phyloP scores from a whole-genome alignment of 2,888 invertebrate species.

The Pimpla rufipes region DNA sequence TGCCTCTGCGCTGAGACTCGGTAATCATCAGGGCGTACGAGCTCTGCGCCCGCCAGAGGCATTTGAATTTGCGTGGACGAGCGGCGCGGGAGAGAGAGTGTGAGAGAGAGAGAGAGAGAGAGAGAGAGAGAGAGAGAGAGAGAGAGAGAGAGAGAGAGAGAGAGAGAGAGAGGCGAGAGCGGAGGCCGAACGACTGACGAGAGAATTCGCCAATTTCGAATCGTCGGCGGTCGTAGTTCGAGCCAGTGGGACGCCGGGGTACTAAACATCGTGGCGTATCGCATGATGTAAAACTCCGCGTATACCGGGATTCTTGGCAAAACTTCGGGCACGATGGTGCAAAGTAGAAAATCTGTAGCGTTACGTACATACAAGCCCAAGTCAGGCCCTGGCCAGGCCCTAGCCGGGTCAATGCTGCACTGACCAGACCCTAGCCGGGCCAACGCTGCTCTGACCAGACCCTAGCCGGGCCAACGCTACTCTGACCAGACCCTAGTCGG shows the following conservation, averaged over 20 bases:
- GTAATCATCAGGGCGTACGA: constrained; percentile 77
- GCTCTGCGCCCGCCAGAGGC: constrained; percentile 58
- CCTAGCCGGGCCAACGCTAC: no score
- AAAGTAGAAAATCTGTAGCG: no score
- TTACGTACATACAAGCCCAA: no score
- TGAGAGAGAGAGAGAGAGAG: no score
- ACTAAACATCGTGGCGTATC: neutral
- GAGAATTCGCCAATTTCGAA: constrained; percentile 36
- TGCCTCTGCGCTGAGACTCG: constrained; percentile 75
- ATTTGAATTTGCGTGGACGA: constrained; percentile 65
- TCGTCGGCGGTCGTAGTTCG: constrained; percentile 45
- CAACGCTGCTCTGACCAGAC: no score
- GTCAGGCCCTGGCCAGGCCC: no score
- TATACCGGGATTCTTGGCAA: neutral
- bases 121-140: neutral
- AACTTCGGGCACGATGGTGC: no score
- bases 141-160: no score
- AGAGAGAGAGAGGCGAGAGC: constrained; percentile 4
- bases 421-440: no score
- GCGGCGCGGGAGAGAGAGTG: neutral
- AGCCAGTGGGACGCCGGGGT: constrained; percentile 7
- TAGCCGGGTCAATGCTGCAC: no score
- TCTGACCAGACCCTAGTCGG: no score
- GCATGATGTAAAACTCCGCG: no score
- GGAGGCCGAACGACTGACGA: constrained; percentile 23